These are phyloP conservation scores for Poeciliopsis retropinna DNA, from an alignment of 2,113 vertebrate genomes.

Conservation along the genomic window DNA sequence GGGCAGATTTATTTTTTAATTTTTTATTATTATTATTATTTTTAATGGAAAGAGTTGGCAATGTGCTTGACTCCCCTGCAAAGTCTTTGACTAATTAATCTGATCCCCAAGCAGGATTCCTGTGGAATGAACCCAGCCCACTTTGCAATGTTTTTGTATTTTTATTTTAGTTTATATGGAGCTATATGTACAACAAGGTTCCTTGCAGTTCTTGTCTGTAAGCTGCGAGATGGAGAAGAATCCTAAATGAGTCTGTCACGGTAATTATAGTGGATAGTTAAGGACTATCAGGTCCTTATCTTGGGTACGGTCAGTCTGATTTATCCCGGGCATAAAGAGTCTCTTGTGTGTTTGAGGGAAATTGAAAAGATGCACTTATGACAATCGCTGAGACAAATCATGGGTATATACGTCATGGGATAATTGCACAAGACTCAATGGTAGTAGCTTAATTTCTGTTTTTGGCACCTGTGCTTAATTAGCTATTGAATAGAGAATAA, in stretches of 20 bases:
- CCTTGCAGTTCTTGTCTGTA: conserved; percentile 58
- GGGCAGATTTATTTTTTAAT: conserved; percentile 12
- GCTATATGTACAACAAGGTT: conserved; percentile 61
- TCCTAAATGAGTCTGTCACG: conserved; percentile 76
- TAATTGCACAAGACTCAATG: conserved; percentile 41
- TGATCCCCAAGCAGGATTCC: conserved; percentile 57
- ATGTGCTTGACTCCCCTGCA: conserved; percentile 44
- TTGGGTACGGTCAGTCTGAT: conserved; percentile 58
- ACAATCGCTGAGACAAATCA: conserved; percentile 67
- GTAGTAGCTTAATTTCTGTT: conserved; percentile 32
- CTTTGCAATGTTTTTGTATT: conserved; percentile 47
- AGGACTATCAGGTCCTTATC: conserved; percentile 69
- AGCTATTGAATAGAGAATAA: conserved; percentile 31
- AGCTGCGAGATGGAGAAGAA: conserved; percentile 64
- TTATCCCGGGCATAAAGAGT: conserved; percentile 64
- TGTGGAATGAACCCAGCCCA: conserved; percentile 33
- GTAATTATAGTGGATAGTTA: conserved; percentile 72
- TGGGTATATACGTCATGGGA: conserved; percentile 61
- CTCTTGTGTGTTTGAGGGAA: conserved; percentile 64
- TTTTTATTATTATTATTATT: no score
- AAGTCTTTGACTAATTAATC: conserved; percentile 60
- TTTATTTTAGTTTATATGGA: conserved; percentile 6
- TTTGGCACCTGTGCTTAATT: conserved; percentile 53
- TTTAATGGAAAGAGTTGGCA: conserved; percentile 33
- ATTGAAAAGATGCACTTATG: conserved; percentile 74